A percentile compares a stretch with the other conserved stretches of the same genome.
These are phyloP conservation scores for Muscicapa adusta DNA, from an alignment of 2,113 vertebrate genomes.

Conservation along the genomic window DNA sequence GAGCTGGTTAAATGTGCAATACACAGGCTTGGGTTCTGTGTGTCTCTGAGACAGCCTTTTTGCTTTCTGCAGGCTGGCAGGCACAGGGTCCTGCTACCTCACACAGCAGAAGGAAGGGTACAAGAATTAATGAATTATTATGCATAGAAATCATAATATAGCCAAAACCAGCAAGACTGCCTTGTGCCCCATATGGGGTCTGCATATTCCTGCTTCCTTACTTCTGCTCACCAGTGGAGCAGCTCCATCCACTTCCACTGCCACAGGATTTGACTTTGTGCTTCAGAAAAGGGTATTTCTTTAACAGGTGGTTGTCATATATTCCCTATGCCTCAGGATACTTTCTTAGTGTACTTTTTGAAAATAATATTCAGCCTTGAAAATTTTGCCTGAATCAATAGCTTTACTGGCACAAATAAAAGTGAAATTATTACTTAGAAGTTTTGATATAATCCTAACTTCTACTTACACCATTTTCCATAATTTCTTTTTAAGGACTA, in stretches of 20 bases:
- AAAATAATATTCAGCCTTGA: background rate
- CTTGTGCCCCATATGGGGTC: background rate
- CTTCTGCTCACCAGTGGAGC: background rate
- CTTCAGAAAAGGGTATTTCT: background rate
- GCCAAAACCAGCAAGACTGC: background rate
- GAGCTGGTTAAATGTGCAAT: background rate
- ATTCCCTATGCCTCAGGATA: background rate
- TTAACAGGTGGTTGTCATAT: background rate
- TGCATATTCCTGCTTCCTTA: background rate
- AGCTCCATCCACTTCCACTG: background rate
- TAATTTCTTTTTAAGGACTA: background rate
- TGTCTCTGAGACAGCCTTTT: background rate
- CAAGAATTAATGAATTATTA: background rate
- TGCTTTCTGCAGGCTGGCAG: background rate
- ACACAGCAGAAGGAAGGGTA: background rate
- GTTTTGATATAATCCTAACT: background rate
- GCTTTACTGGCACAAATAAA: background rate
- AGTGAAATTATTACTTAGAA: background rate
- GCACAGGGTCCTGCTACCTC: background rate
- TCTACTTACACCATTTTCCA: background rate
- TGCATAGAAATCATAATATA: background rate
- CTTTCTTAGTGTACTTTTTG: background rate
- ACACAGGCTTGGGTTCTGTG: background rate
- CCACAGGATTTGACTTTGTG: background rate
- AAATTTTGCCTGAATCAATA: background rate